Evolutionary conservation across 2,113 vertebrate genomes (phyloP), one percentile per base, ranked within the genome.

Genomic region (Physeter macrocephalus): DNA sequence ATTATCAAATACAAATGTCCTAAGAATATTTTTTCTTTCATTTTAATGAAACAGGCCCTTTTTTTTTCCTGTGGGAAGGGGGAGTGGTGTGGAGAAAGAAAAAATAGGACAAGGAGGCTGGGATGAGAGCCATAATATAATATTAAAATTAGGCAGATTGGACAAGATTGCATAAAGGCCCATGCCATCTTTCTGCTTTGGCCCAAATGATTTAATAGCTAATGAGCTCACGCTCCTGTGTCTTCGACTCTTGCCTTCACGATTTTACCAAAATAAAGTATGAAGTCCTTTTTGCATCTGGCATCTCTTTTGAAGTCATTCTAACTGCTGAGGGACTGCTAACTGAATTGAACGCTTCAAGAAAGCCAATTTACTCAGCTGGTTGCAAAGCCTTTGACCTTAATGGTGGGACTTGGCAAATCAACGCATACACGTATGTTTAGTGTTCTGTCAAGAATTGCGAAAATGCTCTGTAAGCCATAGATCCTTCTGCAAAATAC

Each of bases 291-390:
- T 98, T 98, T 1, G 98, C 99, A 98, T 99, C 99, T 99, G 99
- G 99, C 98, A 98, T 98, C 97, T 97, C 98, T 99, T 99, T 99
- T 99, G 98, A 99, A 99, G 98, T 99, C 98, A 98, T 98, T 98
- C 98, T 99, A 97, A 98, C 98, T 99, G 98, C 98, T 98, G 98
- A 98, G 98, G 98, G 98, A 98, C 98, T 98, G 98, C 98, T 98
- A 98, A 98, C 98, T 98, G 98, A 98, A 98, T 97, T 98, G 98
- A 98, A 97, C 72, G 97, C 98, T 98, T 98, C 97, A 98, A 98
- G 98, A 98, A 98, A 98, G 98, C 99, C 98, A 99, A 99, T 99
- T 99, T 99, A 99, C 98, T 99, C 99, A 99, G 99, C 99, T 99
- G 99, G 98, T 98, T 97, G 25, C 97, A 98, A 98, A 99, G 98